Evolutionary conservation across 2,113 vertebrate species (phyloP), one percentile per base, ranked within the genome.

Genomic region (Catagonus wagneri): DNA sequence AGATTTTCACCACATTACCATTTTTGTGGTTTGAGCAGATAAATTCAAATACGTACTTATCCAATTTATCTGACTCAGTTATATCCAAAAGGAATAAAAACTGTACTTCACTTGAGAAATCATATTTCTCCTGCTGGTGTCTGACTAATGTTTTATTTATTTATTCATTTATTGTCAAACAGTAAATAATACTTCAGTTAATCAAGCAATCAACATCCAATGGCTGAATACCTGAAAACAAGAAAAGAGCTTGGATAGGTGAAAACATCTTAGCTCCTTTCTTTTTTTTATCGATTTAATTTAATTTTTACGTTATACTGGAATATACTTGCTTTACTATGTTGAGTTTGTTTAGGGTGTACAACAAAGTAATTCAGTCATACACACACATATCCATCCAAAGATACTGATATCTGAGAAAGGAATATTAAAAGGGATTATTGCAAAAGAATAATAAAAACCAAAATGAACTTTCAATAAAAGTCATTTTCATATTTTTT

Each of bases 401-500:
- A 83, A 79, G 32, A 44, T 6, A 83, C 7, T 66, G 6, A 2
- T 86, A 7, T 65, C 50, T 92, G 3, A 83, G 22, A 91, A 69
- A 36, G 22, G 1, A 2, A 36, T 92, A 39, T 60, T 74, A 75
- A 88, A 89, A 52, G 0, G n/a, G 2, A 52, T 36, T 94, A 10
- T n/a, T 88, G 0, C 36, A 89, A 92, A 78, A 27, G 52, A 89
- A 56, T 56, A 91, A 39, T 75, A 74, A 65, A 22, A 85, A 54
- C 8, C 8, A 97, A 63, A 89, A 12, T 61, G 19, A n/a, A 84
- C 4, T 88, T 89, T 4, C n/a, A 91, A 32, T 58, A 61, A 61
- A 76, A 90, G 7, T 61, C 19, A 89, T 58, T 93, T 89, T 87
- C 50, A 72, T 39, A 34, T 63, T 94, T 96, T 91, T 44, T 63